Evolutionary conservation across 1,140 invertebrate genomes (phyloP).

Genomic region (Ectropis grisescens): DNA sequence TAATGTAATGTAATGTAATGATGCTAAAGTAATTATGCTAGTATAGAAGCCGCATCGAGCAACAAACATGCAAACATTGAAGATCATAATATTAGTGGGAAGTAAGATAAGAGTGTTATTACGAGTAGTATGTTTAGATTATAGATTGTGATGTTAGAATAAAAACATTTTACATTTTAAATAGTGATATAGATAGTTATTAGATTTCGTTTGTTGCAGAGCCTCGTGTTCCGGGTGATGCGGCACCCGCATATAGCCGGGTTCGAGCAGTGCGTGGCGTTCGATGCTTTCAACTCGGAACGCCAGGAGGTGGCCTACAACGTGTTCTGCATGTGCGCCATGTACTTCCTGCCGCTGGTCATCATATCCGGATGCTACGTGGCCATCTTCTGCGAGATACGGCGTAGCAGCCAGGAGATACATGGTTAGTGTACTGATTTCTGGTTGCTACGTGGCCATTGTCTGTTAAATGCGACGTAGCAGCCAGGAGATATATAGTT

Average conservation of each 20-base stretch:
- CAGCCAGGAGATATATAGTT: slow-evolving; percentile 76
- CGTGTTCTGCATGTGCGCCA: slow-evolving; percentile 79
- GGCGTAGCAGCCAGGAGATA: slow-evolving; percentile 76
- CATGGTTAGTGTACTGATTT: slow-evolving; percentile 56
- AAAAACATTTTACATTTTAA: no score
- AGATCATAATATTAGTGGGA: no score
- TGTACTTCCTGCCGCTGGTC: slow-evolving; percentile 83
- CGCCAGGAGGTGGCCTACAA: slow-evolving; percentile 81
- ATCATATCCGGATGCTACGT: slow-evolving; percentile 82
- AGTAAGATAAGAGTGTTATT: no score
- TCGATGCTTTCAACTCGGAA: slow-evolving; percentile 76
- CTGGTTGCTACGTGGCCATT: slow-evolving; percentile 80
- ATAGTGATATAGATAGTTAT: no score
- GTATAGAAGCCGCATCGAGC: no score
- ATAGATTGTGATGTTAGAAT: no score
- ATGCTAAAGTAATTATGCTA: no score
- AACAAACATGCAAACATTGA: no score
- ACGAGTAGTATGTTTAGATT: no score
- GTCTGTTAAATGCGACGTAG: slow-evolving; percentile 80
- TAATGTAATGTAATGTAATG: no score
- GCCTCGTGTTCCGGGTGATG: slow-evolving; percentile 80
- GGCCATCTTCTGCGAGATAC: slow-evolving; percentile 82
- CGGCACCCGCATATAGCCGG: slow-evolving; percentile 75
- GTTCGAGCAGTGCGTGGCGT: slow-evolving; percentile 85
- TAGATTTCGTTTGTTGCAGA: slow-evolving; percentile 78